A percentile compares a stretch with the other conserved stretches of the same genome.
These are phyloP conservation scores for Acleris literana DNA, from an alignment of 2,888 invertebrate species.

Conservation along the genomic window DNA sequence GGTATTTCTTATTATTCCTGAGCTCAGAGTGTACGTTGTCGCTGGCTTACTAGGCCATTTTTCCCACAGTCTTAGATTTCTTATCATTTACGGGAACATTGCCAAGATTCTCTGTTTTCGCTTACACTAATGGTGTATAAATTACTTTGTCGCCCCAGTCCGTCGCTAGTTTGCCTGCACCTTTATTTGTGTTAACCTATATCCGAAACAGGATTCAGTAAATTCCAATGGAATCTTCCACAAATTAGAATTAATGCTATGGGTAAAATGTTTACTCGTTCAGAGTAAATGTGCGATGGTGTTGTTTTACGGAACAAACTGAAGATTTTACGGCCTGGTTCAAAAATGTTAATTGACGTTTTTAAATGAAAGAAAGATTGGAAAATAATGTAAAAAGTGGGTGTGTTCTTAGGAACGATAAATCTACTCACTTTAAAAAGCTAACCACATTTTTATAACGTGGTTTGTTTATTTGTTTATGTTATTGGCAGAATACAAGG, in stretches of 20 bases:
- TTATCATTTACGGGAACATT: constrained; percentile 7
- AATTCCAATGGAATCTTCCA: constrained; percentile 24
- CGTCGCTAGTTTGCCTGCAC: constrained; percentile 12
- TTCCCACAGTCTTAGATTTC: not conserved
- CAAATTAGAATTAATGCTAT: constrained; percentile 31
- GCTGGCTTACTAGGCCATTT: not conserved
- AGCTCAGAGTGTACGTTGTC: not conserved
- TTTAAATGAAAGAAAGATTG: too few relatives aligned
- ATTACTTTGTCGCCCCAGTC: constrained; percentile 12
- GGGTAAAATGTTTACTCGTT: constrained; percentile 24
- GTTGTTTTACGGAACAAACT: constrained; percentile 12
- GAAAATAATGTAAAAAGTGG: too few relatives aligned
- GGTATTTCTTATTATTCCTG: too few relatives aligned
- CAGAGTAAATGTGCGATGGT: constrained; percentile 8
- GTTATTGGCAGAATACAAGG: too few relatives aligned
- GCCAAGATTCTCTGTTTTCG: constrained; percentile 25
- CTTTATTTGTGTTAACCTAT: constrained; percentile 4
- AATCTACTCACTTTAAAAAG: too few relatives aligned
- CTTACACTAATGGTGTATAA: constrained; percentile 21
- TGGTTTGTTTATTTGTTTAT: too few relatives aligned
- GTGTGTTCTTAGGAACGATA: too few relatives aligned
- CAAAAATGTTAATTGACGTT: too few relatives aligned
- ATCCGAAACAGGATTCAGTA: constrained; percentile 20
- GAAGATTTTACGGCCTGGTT: not conserved
- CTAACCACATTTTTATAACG: too few relatives aligned